Evolutionary conservation across 2,113 vertebrate genomes (phyloP).

Genomic region (Indicator indicator): DNA sequence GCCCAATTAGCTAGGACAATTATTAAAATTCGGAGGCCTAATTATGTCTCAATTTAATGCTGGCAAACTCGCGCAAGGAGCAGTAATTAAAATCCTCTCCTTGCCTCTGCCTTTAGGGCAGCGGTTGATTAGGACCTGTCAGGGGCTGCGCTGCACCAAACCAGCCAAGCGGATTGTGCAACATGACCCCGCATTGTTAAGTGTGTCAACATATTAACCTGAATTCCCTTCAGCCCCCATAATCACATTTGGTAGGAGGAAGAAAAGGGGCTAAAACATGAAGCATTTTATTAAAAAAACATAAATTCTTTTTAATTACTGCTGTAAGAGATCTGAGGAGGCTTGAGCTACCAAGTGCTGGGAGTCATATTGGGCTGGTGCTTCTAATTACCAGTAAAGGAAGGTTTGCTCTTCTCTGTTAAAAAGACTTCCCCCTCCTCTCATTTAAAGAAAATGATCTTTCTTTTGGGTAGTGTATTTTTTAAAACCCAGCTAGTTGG

Average conservation of each 20-base stretch:
- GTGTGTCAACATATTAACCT: conserved; percentile 99
- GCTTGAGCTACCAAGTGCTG: conserved; percentile 78
- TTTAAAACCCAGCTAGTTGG: conserved; percentile 58
- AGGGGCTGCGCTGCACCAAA: conserved; percentile 87
- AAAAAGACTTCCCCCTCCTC: conserved; percentile 56
- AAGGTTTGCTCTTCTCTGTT: conserved; percentile 68
- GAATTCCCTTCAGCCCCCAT: conserved; percentile 96
- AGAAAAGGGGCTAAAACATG: conserved; percentile 76
- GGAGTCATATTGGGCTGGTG: conserved; percentile 73
- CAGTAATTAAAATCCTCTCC: conserved; percentile 93
- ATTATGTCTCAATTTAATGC: conserved; percentile 97
- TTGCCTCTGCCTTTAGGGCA: conserved; percentile 93
- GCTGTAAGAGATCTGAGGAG: conserved; percentile 77
- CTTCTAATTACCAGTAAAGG: conserved; percentile 79
- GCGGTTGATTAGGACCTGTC: conserved; percentile 94
- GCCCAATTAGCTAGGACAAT: conserved; percentile 96
- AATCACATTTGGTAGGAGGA: conserved; percentile 79
- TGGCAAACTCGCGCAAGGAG: conserved; percentile 85
- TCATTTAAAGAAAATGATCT: conserved; percentile 70
- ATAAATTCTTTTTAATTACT: conserved; percentile 86
- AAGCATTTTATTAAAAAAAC: conserved; percentile 85
- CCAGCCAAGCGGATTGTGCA: conserved; percentile 89
- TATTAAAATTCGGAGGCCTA: conserved; percentile 94
- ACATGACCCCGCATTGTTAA: conserved; percentile 98
- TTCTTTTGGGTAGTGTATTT: conserved; percentile 63